Conservation (phyloP, 2,113 vertebrate genomes). For the Pygoscelis antarcticus region DNA sequence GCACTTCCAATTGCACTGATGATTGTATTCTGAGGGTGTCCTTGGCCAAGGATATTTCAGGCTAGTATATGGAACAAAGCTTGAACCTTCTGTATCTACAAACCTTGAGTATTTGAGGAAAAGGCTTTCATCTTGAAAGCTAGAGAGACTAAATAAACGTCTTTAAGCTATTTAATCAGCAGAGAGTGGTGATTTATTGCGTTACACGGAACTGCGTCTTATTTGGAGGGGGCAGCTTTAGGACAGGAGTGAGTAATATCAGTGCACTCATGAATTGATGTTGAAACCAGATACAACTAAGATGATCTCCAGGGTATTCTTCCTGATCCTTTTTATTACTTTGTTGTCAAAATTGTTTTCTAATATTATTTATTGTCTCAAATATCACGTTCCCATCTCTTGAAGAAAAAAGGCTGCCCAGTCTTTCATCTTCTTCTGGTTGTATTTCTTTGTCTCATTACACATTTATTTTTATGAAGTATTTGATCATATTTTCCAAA, state of each 20-base stretch:
- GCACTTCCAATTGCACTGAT: neutral
- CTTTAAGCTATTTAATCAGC: constrained; percentile 36
- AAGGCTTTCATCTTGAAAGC: constrained; percentile 15
- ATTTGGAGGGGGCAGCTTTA: neutral
- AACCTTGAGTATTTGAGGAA: neutral
- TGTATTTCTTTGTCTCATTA: constrained; percentile 32
- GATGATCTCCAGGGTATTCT: constrained; percentile 1
- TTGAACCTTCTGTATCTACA: neutral
- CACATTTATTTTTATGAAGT: constrained; percentile 38
- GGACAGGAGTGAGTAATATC: neutral
- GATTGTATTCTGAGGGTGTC: neutral
- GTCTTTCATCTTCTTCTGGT: constrained; percentile 45
- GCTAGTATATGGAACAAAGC: neutral
- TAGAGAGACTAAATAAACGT: constrained; percentile 4
- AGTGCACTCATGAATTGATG: neutral
- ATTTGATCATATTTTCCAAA: constrained; percentile 56
- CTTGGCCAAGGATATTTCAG: neutral
- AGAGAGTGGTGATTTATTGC: neutral
- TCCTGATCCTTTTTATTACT: constrained; percentile 42
- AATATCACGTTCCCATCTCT: constrained; percentile 18
- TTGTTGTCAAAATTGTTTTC: constrained; percentile 37
- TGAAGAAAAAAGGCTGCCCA: constrained; percentile 16
- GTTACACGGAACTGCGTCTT: neutral
- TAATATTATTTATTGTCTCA: constrained; percentile 49
- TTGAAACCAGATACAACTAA: constrained; percentile 22